Percentiles rank a stretch among this genome's conserved stretches.
Conservation (phyloP, 2,797 vertebrate species). For the Argya squamiceps region DNA sequence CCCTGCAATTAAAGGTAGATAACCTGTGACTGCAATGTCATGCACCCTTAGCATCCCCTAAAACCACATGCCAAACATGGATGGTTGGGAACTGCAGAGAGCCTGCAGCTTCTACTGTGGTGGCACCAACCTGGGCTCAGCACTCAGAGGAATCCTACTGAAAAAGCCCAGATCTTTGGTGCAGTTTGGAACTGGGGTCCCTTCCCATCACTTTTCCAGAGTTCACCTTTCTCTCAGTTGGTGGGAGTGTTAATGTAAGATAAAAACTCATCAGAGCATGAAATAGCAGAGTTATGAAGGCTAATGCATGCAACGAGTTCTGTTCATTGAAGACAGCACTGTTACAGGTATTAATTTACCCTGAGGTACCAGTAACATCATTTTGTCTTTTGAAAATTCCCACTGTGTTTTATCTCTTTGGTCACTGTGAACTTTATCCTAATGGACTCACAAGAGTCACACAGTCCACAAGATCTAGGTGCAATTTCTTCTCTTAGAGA, state of each 20-base stretch:
- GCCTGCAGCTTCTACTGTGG: neutral
- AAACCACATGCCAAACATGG: neutral
- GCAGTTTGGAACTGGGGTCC: neutral
- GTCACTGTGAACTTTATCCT: neutral
- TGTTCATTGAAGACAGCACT: neutral
- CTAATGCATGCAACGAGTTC: fast-evolving
- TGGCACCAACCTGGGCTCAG: neutral
- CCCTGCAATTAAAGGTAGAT: neutral
- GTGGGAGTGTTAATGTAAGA: neutral
- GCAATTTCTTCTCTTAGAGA: neutral
- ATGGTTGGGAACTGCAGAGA: neutral
- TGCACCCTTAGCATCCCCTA: neutral
- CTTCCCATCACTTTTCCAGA: neutral
- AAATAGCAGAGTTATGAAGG: neutral
- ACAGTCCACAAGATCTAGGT: neutral
- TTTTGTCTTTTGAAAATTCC: neutral
- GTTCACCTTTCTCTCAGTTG: neutral
- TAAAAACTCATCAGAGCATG: neutral
- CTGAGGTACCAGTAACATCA: neutral
- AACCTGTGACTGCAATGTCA: fast-evolving
- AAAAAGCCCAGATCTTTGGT: neutral
- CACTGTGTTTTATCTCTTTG: neutral
- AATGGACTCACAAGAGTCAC: neutral
- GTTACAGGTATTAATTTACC: neutral
- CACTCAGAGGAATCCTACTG: neutral